phyloP scores from a whole-genome alignment of 2,888 invertebrate genomes.

The Deroplatys truncata region DNA sequence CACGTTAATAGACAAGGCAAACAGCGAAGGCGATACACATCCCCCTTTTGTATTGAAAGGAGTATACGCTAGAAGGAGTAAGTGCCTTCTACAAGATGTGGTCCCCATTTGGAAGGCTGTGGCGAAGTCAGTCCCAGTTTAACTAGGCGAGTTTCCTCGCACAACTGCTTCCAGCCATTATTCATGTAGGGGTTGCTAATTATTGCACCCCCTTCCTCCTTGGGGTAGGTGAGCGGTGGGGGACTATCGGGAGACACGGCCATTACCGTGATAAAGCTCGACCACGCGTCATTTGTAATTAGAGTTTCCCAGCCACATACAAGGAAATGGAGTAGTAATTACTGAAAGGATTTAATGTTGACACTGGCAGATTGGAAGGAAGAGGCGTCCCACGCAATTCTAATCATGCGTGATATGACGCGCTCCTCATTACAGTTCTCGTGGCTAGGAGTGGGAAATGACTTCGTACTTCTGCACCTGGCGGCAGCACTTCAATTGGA shows the following conservation, averaged over 20 bases:
- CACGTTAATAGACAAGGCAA: too few species aligned
- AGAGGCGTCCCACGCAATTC: background rate
- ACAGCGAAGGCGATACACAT: too few species aligned
- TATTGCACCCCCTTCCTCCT: slow-evolving; percentile 5
- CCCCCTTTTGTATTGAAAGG: background rate
- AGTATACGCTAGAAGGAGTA: too few species aligned
- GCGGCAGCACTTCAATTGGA: too few species aligned
- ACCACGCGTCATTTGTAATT: slow-evolving; percentile 16
- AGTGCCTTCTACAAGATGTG: too few species aligned
- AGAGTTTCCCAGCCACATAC: background rate
- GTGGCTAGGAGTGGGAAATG: too few species aligned
- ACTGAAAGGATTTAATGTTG: slow-evolving; percentile 26
- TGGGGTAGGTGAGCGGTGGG: too few species aligned
- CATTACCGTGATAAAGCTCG: slow-evolving; percentile 15
- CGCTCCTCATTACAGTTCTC: too few species aligned
- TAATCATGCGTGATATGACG: background rate
- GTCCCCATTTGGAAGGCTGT: background rate
- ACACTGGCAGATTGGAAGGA: background rate
- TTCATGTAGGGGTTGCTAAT: slow-evolving; percentile 13
- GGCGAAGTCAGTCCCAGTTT: background rate
- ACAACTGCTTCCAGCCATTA: slow-evolving; percentile 1
- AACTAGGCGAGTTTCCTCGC: background rate
- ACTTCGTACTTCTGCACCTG: too few species aligned
- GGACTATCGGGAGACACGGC: background rate
- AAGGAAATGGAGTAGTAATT: slow-evolving; percentile 21